Evolutionary conservation across 2,888 invertebrate species (phyloP), one percentile per base, ranked within the genome.

Genomic region (Mesorhabditis spiculigera): DNA sequence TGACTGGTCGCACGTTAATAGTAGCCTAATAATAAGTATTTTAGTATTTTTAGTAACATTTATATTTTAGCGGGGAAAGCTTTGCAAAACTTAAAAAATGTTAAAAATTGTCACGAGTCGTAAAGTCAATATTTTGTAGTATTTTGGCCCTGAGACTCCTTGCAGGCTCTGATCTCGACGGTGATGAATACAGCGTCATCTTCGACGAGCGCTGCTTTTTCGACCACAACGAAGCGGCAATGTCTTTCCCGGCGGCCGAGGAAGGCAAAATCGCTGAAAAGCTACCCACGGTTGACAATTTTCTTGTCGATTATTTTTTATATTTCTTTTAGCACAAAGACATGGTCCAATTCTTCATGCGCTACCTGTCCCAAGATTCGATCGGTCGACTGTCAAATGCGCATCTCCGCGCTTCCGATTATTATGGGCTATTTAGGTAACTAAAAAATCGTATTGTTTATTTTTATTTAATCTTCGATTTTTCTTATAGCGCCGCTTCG

Each of bases 161-260:
- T 66, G 68, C 63, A 75, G 87, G 87, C 4, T 85, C 85, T 28
- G 87, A 87, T 77, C 75, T 87, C 71, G 87, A 87, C 72, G 87
- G 87, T 6, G 87, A 87, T 73, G 86, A 86, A 73, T 87, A 84
- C 74, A 83, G 85, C 66, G 86, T 87, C 5, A 78, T 86, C 43
- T 87, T 87, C 86, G 82, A 86, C 70, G 68, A 77, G 41, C 74
- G 80, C 8, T 75, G 87, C 61, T 78, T 86, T 43, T 83, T 86
- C 64, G 74, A 73, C 41, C 67, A 73, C 28, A 85, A 82, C 67
- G 82, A 83, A 65, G 66, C 69, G n/a, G 76, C 84, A 4, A 80
- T 81, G 80, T 45, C 77, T 4, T 82, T 79, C 68, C 80, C 81
- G 43, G 77, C 75, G 62, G 70, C 66, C 43, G 50, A 61, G 28